Percentiles rank a stretch among this genome's conserved stretches.
Evolutionary conservation across 2,888 invertebrate genomes (phyloP).

Genomic region (Thecophora atra): DNA sequence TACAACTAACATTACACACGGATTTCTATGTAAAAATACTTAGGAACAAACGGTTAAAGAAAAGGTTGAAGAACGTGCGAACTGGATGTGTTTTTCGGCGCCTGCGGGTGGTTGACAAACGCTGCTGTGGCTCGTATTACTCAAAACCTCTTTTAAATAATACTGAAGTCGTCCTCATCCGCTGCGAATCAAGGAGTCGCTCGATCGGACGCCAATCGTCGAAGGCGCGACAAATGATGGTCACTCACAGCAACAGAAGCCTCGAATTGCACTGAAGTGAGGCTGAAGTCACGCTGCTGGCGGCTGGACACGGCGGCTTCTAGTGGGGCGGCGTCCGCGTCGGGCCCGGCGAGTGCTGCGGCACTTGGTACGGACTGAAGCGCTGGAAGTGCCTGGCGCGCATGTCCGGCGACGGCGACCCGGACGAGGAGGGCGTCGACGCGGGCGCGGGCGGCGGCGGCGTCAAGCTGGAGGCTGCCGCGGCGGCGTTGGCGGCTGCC

Average conservation of each 20-base stretch:
- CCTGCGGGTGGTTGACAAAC: background rate
- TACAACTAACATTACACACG: background rate
- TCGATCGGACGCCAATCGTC: too few species aligned
- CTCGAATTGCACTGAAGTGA: conserved; percentile 5
- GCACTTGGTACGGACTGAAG: conserved; percentile 60
- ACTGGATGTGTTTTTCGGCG: background rate
- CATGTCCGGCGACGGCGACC: conserved; percentile 65
- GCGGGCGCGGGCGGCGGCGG: conserved; percentile 51
- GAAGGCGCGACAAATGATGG: background rate
- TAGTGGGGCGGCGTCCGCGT: conserved; percentile 45
- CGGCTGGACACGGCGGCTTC: background rate
- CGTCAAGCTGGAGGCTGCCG: conserved; percentile 39
- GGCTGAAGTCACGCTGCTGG: background rate
- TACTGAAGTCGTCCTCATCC: too few species aligned
- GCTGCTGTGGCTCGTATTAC: background rate
- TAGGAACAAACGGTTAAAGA: conserved; percentile 35
- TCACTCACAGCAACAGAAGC: background rate
- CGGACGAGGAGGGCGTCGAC: conserved; percentile 63
- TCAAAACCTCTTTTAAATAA: conserved; percentile 22
- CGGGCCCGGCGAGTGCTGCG: conserved; percentile 48
- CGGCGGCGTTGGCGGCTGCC: conserved; percentile 48
- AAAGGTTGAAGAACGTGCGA: background rate
- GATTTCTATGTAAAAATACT: conserved; percentile 27
- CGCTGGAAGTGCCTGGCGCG: conserved; percentile 62
- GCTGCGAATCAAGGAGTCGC: too few species aligned